Evolutionary conservation across 2,797 vertebrate genomes (phyloP).

Genomic region (Epinephelus coioides): DNA sequence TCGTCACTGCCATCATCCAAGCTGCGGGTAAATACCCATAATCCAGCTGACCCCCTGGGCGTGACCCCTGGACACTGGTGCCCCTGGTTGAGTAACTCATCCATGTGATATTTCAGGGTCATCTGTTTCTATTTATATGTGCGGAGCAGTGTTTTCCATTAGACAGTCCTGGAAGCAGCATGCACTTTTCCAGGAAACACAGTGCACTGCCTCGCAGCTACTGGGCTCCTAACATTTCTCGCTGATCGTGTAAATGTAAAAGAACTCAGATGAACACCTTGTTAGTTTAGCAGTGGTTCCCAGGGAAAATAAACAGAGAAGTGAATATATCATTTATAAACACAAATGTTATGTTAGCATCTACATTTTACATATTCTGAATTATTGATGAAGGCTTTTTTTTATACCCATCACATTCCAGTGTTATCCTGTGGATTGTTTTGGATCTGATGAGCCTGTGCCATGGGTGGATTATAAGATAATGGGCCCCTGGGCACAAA

Average conservation of each 20-base stretch:
- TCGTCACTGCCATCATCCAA: conserved; percentile 27
- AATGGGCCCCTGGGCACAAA: too few relatives aligned
- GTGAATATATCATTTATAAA: background rate
- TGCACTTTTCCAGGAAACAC: conserved; percentile 35
- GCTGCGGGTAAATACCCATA: conserved; percentile 62
- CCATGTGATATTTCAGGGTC: conserved; percentile 63
- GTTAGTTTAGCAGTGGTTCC: background rate
- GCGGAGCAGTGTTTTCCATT: conserved; percentile 47
- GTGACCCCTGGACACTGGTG: conserved; percentile 40
- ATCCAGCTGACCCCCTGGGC: conserved; percentile 54
- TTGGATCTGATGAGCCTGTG: background rate
- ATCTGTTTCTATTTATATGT: conserved; percentile 73
- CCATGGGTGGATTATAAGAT: too few relatives aligned
- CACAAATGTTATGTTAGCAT: background rate
- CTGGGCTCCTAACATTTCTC: conserved; percentile 2
- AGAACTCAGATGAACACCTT: background rate
- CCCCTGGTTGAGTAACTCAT: conserved; percentile 52
- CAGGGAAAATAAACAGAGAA: background rate
- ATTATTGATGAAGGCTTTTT: background rate
- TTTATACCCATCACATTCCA: background rate
- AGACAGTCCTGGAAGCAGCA: conserved; percentile 3
- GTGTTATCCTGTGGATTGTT: background rate
- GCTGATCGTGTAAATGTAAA: background rate
- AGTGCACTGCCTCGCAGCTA: background rate
- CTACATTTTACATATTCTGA: background rate